Evolutionary conservation across 2,888 invertebrate genomes (phyloP).

Genomic region (Erynnis tages): DNA sequence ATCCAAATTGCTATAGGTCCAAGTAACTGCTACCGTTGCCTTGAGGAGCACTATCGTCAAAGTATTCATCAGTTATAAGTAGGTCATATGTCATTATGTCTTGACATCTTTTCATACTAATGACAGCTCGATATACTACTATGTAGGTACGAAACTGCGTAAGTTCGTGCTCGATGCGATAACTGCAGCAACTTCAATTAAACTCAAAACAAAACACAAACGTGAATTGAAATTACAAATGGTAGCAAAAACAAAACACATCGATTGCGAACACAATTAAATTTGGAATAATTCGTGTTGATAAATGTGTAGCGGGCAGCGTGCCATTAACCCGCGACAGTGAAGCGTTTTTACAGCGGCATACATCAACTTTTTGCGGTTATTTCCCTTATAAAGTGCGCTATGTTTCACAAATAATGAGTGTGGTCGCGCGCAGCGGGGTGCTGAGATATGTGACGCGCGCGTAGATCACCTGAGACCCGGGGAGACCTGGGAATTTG

Average conservation of each 20-base stretch:
- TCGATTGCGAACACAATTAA: constrained; percentile 21
- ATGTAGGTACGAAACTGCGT: no score
- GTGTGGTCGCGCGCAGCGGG: constrained; percentile 41
- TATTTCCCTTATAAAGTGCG: constrained; percentile 55
- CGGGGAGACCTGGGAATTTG: background rate
- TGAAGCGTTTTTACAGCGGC: constrained; percentile 34
- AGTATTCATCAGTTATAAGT: no score
- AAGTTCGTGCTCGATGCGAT: no score
- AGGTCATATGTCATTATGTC: no score
- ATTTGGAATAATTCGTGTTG: constrained; percentile 31
- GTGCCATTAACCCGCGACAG: constrained; percentile 35
- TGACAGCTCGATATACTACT: no score
- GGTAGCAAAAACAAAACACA: background rate
- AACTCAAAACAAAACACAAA: no score
- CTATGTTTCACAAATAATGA: constrained; percentile 63
- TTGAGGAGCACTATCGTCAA: no score
- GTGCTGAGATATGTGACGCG: constrained; percentile 41
- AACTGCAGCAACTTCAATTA: no score
- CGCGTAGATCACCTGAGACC: constrained; percentile 41
- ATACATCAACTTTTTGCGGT: constrained; percentile 52
- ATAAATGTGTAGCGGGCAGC: constrained; percentile 35
- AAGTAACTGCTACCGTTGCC: no score
- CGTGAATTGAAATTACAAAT: no score
- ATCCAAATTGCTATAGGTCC: no score
- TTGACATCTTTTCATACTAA: no score